Evolutionary conservation across 2,888 invertebrate genomes (phyloP).

Genomic region (Rhogogaster chlorosoma): DNA sequence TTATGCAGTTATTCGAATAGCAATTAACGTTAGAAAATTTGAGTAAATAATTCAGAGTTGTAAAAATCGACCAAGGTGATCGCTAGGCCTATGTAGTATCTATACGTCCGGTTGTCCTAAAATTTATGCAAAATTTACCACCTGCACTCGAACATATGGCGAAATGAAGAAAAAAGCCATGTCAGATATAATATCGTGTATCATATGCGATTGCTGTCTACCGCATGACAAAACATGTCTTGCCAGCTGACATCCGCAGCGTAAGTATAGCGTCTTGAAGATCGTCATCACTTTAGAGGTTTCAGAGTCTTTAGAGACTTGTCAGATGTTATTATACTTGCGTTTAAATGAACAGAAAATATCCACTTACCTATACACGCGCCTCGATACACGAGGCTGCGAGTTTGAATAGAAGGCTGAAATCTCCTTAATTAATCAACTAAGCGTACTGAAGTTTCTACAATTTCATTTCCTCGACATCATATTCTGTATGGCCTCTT

Average conservation of each 20-base stretch:
- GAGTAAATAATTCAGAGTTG: not conserved
- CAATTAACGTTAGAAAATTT: no score
- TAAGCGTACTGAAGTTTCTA: not conserved
- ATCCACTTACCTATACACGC: not conserved
- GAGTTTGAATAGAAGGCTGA: not conserved
- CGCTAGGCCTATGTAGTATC: not conserved
- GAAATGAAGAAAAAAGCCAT: not conserved
- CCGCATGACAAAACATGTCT: conserved; percentile 21
- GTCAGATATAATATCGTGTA: not conserved
- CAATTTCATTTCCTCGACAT: not conserved
- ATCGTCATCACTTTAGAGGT: not conserved
- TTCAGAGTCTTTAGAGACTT: conserved; percentile 4
- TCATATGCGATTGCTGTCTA: not conserved
- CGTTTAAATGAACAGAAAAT: not conserved
- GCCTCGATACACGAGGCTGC: not conserved
- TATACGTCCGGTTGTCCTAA: not conserved
- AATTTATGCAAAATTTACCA: not conserved
- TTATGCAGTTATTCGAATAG: no score
- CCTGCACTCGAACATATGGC: not conserved
- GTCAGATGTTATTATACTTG: not conserved
- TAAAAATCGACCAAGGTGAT: not conserved
- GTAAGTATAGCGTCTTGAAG: not conserved
- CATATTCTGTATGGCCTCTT: not conserved
- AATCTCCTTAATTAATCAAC: not conserved
- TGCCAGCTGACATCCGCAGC: not conserved